Conservation (phyloP, 2,888 invertebrate species). For the Chaitophorus viminalis region DNA sequence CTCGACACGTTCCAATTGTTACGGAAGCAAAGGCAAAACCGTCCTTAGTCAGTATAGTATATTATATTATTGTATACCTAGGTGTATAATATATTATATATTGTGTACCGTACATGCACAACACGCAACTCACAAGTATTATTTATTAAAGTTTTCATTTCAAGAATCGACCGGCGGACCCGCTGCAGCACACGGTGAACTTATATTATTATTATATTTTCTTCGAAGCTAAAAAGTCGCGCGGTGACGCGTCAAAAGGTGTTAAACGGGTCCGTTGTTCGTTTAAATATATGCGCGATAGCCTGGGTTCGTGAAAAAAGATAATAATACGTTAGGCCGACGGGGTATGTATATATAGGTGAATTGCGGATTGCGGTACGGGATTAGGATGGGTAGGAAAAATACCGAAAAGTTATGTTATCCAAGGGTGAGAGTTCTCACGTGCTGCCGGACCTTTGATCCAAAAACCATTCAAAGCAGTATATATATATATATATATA, state of each 20-base stretch:
- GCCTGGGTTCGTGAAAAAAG: not conserved
- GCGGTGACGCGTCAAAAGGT: not conserved
- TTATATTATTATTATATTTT: not conserved
- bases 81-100: too few species aligned
- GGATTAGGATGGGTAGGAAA: not conserved
- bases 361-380: not conserved
- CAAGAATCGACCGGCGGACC: not conserved
- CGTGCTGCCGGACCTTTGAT: conserved; percentile 45
- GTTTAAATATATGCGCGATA: not conserved
- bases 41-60: not conserved
- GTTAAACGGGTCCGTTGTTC: not conserved
- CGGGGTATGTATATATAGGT: not conserved
- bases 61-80: not conserved
- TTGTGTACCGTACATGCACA: too few species aligned
- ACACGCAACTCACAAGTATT: too few species aligned
- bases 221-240: not conserved
- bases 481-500: too few species aligned
- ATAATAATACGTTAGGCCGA: not conserved
- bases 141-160: not conserved
- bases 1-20: conserved; percentile 4
- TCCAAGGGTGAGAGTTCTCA: conserved; percentile 33
- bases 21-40: not conserved
- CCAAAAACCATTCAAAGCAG: conserved; percentile 34
- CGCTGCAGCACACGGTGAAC: too few species aligned
- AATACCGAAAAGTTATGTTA: conserved; percentile 34